Conservation (phyloP, 2,113 vertebrate genomes). For the Tachysurus fulvidraco region DNA sequence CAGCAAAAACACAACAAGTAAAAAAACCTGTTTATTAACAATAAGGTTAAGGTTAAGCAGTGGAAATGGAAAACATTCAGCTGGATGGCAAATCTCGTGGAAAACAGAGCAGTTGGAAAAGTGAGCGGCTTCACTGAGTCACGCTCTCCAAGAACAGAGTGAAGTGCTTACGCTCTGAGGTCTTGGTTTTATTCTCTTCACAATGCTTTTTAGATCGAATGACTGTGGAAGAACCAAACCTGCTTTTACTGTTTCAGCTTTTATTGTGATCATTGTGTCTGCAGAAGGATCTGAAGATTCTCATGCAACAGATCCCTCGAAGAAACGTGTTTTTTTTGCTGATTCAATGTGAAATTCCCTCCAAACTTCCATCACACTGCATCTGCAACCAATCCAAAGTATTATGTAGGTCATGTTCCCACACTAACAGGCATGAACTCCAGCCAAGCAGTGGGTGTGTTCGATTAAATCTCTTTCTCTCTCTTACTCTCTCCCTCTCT, state of each 20-base stretch:
- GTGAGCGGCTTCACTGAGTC: constrained; percentile 42
- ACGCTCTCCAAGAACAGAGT: constrained; percentile 25
- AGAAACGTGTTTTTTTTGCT: constrained; percentile 36
- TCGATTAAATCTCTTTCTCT: constrained; percentile 22
- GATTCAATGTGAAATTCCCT: constrained; percentile 41
- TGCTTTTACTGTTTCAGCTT: neutral
- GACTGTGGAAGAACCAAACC: neutral
- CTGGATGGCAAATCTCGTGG: constrained; percentile 34
- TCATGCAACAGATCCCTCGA: constrained; percentile 9
- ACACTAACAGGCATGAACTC: constrained; percentile 45
- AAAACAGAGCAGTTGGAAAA: constrained; percentile 47
- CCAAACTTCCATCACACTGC: constrained; percentile 40
- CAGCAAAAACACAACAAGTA: neutral
- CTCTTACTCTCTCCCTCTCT: too few species aligned
- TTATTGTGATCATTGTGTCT: neutral
- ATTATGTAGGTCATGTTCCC: constrained; percentile 60
- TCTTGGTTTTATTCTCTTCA: neutral
- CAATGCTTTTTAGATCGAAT: neutral
- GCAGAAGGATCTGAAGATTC: neutral
- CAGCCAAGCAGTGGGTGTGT: constrained; percentile 35
- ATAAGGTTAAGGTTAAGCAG: neutral
- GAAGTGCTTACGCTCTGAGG: constrained; percentile 11
- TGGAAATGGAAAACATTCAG: constrained; percentile 24
- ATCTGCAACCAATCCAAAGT: constrained; percentile 57
- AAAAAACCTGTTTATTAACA: constrained; percentile 10